Conservation (phyloP, 2,888 invertebrate species). For the Hyles lineata region DNA sequence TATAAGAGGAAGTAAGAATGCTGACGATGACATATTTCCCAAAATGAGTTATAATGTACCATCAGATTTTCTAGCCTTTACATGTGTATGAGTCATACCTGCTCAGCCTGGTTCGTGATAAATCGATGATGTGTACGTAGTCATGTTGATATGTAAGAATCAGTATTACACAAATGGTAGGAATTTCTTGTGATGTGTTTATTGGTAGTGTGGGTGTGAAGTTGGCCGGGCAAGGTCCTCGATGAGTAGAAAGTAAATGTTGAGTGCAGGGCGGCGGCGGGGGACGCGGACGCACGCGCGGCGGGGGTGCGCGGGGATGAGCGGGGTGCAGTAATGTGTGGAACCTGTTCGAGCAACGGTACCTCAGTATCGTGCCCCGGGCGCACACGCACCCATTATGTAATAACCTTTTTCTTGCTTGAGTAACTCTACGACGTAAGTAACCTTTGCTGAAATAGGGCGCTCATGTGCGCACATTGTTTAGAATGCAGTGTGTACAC, state of each 20-base stretch:
- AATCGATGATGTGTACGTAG: not conserved
- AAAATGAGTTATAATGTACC: no score
- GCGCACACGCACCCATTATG: constrained; percentile 80
- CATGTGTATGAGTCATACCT: no score
- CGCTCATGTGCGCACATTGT: constrained; percentile 37
- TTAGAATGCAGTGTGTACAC: constrained; percentile 29
- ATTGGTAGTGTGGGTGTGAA: constrained; percentile 42
- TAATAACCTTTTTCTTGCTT: constrained; percentile 79
- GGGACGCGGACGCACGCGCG: constrained; percentile 44
- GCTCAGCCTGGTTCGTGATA: not conserved
- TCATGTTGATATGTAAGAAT: not conserved
- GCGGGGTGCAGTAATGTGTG: constrained; percentile 55
- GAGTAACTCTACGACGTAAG: constrained; percentile 52
- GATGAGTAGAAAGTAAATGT: constrained; percentile 83
- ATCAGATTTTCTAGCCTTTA: no score
- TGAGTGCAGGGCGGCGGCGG: constrained; percentile 62
- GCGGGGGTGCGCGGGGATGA: constrained; percentile 45
- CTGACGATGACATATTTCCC: no score
- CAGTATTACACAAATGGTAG: not conserved
- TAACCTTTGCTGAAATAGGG: constrained; percentile 44
- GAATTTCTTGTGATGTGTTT: constrained; percentile 12
- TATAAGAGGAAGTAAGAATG: no score
- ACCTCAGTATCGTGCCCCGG: constrained; percentile 68
- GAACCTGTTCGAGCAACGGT: constrained; percentile 82
- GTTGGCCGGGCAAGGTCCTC: constrained; percentile 72